phyloP scores from a whole-genome alignment of 2,888 invertebrate genomes.

The Eutolmus rufibarbis region DNA sequence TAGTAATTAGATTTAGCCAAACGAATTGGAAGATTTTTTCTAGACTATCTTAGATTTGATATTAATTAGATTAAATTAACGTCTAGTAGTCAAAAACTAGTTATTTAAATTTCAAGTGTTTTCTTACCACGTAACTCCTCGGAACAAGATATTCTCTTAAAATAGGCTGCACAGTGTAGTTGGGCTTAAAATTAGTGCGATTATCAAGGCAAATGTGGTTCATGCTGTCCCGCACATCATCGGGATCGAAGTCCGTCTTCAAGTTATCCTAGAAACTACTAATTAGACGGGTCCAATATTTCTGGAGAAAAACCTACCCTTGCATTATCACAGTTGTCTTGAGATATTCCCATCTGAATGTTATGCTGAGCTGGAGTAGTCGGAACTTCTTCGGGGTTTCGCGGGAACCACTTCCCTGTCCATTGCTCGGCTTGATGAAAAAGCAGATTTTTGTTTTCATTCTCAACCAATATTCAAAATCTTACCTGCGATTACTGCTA shows the following conservation, averaged over 20 bases:
- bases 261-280: conserved; percentile 49
- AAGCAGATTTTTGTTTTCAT: not conserved
- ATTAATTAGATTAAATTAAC: not conserved
- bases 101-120: not conserved
- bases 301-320: conserved; percentile 63
- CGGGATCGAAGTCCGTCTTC: conserved; percentile 53
- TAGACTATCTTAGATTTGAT: not conserved
- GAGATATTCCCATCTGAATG: conserved; percentile 67
- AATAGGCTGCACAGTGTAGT: conserved; percentile 62
- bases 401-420: conserved; percentile 62
- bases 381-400: conserved; percentile 36
- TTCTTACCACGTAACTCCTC: conserved; percentile 66
- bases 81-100: not conserved
- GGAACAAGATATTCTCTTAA: conserved; percentile 68
- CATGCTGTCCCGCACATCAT: conserved; percentile 52
- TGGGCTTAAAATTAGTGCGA: conserved; percentile 63
- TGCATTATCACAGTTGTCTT: conserved; percentile 71
- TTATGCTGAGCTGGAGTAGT: conserved; percentile 53
- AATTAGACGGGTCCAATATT: not conserved
- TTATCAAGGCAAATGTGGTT: conserved; percentile 69
- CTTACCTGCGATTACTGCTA: not conserved
- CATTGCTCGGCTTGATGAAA: conserved; percentile 51
- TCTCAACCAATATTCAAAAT: not conserved
- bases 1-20: not conserved
- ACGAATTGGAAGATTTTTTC: not conserved